Base-by-base conservation (phyloP, 2,888 invertebrate genomes). In the Belgica antarctica region DNA sequence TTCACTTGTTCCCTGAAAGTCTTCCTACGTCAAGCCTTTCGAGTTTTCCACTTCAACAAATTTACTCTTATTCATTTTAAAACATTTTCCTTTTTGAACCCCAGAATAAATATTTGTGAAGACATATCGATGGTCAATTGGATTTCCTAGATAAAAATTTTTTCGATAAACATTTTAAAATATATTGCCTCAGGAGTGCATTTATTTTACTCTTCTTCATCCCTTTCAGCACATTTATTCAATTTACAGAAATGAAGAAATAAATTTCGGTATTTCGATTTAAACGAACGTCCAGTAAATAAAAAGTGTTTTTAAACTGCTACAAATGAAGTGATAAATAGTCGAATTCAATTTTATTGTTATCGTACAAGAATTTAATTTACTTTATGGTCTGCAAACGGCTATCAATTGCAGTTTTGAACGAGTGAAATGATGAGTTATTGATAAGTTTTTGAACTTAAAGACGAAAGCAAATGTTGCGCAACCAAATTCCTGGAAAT, bases 251-350 rank as follows among this genome's bases (percentile, higher is more conserved):
- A 12, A n/a, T 3, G 46, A 46, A 46, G 5, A 7, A 41, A 59
- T 59, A 59, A 59, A 59, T 59, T 59, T 59, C n/a, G n/a, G 4
- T 27, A 15, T 15, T 59, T 59, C 2, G 25, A 15, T 27, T 7
- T 2, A 59, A 59, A 19, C 22, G 25, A 22, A 27, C 8, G 59
- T 27, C 59, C 59, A 59, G 24, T 59, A 27, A 59, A 59, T 24
- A 59, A 59, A 59, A 52, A 52, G 2, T 52, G 17, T 22, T 52
- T 12, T 22, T 52, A 22, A 24, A 46, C 12, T 46, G 46, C 46
- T 46, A 46, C 46, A 46, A 46, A 52, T 52, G 52, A 52, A 52
- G 52, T 19, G 52, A 52, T 52, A 52, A 52, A 52, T 52, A 52
- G 52, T 52, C 52, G 22, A 15, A 41, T 41, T 41, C 41, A 41